These are phyloP conservation scores for Staurois parvus DNA, from an alignment of 2,797 vertebrate species.

Conservation along the genomic window DNA sequence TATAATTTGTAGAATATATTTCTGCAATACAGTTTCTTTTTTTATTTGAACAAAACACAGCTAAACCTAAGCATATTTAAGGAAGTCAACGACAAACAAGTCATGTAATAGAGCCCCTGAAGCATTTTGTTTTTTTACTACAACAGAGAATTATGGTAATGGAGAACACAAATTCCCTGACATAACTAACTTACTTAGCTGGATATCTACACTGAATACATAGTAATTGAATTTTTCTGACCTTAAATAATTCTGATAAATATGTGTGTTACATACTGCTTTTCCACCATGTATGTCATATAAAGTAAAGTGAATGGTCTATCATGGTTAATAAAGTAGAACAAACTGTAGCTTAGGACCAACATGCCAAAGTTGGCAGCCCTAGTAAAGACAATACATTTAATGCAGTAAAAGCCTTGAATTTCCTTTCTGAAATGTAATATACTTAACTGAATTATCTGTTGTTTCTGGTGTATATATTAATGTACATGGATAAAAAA, in stretches of 20 bases:
- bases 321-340: too few species aligned
- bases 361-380: too few species aligned
- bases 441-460: neutral
- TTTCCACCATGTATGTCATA: neutral
- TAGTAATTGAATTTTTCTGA: neutral
- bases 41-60: neutral
- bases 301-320: neutral
- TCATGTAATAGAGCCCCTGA: constrained; percentile 6
- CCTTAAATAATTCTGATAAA: neutral
- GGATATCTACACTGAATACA: neutral
- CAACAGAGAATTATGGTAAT: constrained; percentile 7
- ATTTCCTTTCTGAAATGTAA: neutral
- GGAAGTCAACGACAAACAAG: neutral
- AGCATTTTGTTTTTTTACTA: constrained; percentile 11
- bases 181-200: constrained; percentile 1
- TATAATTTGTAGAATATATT: neutral
- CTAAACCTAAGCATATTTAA: constrained; percentile 3
- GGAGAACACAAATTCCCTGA: neutral
- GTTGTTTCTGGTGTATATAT: neutral
- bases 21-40: neutral
- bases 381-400: too few species aligned
- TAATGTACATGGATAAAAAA: neutral
- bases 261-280: neutral
- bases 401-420: neutral
- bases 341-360: too few species aligned